Percentiles rank a stretch among this genome's conserved stretches.
These are phyloP conservation scores for Tetrax tetrax DNA, from an alignment of 2,113 vertebrate species.

Conservation along the genomic window DNA sequence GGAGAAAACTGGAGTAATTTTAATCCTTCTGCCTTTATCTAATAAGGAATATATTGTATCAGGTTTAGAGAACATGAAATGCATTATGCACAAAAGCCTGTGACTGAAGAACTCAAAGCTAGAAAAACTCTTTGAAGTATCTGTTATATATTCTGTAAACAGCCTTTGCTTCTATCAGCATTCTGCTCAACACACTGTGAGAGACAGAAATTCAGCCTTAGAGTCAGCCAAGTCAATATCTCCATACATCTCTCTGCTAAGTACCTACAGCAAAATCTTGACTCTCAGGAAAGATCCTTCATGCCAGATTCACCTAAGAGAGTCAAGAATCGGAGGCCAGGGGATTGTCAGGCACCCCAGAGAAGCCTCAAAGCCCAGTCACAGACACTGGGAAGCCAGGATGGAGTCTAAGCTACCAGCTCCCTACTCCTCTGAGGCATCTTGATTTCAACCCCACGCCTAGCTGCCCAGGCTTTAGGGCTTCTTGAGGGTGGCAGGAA, in stretches of 20 bases:
- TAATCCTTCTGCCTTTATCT: conserved; percentile 1
- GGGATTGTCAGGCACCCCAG: not conserved
- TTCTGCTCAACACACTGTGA: not conserved
- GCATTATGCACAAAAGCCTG: conserved; percentile 39
- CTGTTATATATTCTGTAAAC: conserved; percentile 60
- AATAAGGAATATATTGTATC: not conserved
- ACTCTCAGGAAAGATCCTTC: not conserved
- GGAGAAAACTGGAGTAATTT: conserved; percentile 4
- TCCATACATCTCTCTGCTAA: not conserved
- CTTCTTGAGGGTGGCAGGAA: fast-evolving
- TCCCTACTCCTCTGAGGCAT: not conserved
- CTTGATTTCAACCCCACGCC: not conserved
- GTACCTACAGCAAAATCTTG: not conserved
- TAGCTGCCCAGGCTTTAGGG: not conserved
- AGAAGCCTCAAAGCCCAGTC: not conserved
- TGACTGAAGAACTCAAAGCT: conserved; percentile 52
- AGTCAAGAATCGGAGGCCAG: not conserved
- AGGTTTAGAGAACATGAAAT: conserved; percentile 47
- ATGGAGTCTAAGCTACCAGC: not conserved
- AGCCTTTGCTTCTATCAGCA: conserved; percentile 54
- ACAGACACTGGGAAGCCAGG: not conserved
- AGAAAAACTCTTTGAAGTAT: conserved; percentile 57
- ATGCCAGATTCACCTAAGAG: not conserved
- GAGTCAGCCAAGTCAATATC: not conserved
- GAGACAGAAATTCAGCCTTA: not conserved